A percentile compares a stretch with the other conserved stretches of the same genome.
Conservation (phyloP, 1,140 invertebrate genomes). For the Paraescarpia echinospica region DNA sequence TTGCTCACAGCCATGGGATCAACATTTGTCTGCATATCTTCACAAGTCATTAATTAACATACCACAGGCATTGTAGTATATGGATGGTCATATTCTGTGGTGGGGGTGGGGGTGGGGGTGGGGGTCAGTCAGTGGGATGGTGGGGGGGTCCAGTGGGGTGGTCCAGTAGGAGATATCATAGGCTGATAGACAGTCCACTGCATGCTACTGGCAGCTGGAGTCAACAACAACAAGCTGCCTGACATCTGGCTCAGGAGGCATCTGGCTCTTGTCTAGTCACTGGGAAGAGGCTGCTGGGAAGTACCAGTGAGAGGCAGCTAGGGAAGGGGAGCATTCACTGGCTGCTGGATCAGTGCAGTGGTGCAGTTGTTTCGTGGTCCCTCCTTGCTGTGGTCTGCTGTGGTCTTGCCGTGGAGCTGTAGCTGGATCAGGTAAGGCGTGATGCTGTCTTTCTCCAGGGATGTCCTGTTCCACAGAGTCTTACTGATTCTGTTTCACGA, state of each 20-base stretch:
- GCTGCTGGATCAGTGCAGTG: background rate
- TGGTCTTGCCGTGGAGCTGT: background rate
- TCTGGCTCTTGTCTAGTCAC: background rate
- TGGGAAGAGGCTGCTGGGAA: background rate
- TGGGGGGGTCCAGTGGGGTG: too few species aligned
- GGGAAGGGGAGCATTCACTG: background rate
- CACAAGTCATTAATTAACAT: background rate
- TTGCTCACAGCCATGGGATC: background rate
- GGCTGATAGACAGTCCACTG: background rate
- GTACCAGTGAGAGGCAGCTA: background rate
- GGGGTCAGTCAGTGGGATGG: too few species aligned
- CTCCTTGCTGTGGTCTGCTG: background rate
- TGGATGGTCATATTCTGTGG: background rate
- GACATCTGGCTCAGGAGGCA: background rate
- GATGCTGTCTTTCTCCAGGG: background rate
- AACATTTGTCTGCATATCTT: background rate
- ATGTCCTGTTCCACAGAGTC: background rate
- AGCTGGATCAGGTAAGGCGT: background rate
- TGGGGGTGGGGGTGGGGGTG: too few species aligned
- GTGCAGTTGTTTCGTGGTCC: background rate
- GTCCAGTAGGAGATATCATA: background rate
- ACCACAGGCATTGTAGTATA: background rate
- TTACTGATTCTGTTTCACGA: background rate
- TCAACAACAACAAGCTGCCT: background rate
- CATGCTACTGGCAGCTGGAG: background rate